These are phyloP conservation scores for Andrena flavipes DNA, from an alignment of 2,888 invertebrate genomes.

Conservation along the genomic window DNA sequence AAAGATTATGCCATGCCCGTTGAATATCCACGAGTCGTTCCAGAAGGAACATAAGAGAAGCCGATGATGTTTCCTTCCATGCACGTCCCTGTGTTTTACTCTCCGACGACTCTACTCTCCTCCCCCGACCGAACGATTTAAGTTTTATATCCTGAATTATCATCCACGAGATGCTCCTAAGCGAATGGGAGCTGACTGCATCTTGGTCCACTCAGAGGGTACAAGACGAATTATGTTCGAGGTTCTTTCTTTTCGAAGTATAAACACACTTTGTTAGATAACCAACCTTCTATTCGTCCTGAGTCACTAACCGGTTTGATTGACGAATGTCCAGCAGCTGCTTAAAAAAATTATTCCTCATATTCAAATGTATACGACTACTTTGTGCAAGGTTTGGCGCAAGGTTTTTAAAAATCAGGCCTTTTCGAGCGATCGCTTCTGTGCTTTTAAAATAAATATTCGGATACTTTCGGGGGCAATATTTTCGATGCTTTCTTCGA, in stretches of 20 bases:
- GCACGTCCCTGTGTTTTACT: constrained; percentile 13
- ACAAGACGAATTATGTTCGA: neutral
- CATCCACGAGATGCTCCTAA: neutral
- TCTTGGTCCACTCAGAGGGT: neutral
- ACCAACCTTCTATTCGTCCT: too few relatives aligned
- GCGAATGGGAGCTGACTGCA: too few relatives aligned
- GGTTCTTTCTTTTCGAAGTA: neutral
- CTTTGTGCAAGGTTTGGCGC: too few relatives aligned
- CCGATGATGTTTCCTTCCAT: constrained; percentile 24
- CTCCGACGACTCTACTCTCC: constrained; percentile 14
- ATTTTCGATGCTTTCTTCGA: too few relatives aligned
- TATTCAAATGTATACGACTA: neutral
- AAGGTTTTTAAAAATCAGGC: too few relatives aligned
- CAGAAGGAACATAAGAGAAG: constrained; percentile 3
- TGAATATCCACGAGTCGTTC: constrained; percentile 33
- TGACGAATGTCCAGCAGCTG: too few relatives aligned
- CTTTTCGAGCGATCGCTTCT: too few relatives aligned
- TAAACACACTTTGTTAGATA: too few relatives aligned
- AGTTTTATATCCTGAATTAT: neutral
- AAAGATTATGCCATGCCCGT: constrained; percentile 10
- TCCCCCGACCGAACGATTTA: neutral
- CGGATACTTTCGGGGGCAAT: too few relatives aligned
- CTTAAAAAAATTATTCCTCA: neutral
- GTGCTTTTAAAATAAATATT: too few relatives aligned
- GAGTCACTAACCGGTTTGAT: too few relatives aligned